These are phyloP conservation scores for Drosophila murphyi DNA, from an alignment of 1,140 invertebrate genomes.

Conservation along the genomic window DNA sequence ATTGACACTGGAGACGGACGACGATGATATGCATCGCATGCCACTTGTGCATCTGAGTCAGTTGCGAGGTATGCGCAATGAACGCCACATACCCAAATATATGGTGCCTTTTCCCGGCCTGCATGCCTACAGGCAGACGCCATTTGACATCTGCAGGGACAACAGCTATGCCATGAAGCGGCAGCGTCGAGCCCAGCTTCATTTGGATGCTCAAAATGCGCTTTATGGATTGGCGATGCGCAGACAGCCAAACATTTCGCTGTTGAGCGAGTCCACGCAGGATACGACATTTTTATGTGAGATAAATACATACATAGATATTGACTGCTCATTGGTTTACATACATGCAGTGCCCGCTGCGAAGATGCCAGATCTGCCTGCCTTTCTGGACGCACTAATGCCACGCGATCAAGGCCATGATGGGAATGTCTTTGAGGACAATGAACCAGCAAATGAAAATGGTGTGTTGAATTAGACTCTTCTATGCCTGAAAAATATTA, in stretches of 20 bases:
- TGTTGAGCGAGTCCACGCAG: not conserved
- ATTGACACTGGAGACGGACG: not conserved
- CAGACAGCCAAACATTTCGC: constrained; percentile 7
- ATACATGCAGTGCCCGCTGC: constrained; percentile 1
- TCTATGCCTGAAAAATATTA: not conserved
- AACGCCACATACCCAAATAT: constrained; percentile 42
- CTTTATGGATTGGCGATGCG: constrained; percentile 38
- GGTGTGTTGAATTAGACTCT: not conserved
- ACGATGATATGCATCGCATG: constrained; percentile 25
- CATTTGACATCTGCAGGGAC: not conserved
- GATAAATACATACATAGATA: too few species aligned
- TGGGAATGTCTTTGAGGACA: constrained; percentile 37
- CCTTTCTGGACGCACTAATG: constrained; percentile 47
- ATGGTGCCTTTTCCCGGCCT: constrained; percentile 46
- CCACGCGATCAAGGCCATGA: constrained; percentile 36
- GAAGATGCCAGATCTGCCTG: not conserved
- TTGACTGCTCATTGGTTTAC: too few species aligned
- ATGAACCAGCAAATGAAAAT: constrained; percentile 9
- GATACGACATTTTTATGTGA: too few species aligned
- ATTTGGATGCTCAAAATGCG: not conserved
- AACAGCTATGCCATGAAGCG: constrained; percentile 14
- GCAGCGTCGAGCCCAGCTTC: constrained; percentile 1
- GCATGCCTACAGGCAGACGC: constrained; percentile 47
- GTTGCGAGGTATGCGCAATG: not conserved
- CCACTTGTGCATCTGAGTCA: not conserved